These are phyloP conservation scores for Nymphalis urticae DNA, from an alignment of 2,888 invertebrate species.

Conservation along the genomic window DNA sequence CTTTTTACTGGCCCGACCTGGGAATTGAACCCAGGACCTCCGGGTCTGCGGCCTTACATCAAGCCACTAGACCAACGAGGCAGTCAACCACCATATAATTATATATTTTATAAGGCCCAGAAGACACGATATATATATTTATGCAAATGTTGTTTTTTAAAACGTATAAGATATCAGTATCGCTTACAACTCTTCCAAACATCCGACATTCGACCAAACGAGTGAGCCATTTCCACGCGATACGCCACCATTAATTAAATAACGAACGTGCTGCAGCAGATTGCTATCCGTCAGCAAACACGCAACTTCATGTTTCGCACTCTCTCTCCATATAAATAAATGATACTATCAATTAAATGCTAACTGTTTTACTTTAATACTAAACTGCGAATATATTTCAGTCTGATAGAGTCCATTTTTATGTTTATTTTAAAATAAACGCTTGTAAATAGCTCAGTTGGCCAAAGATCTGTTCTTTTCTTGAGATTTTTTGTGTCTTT, in stretches of 20 bases:
- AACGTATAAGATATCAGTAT: conserved; percentile 70
- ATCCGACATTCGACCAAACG: conserved; percentile 70
- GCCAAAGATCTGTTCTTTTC: too few species aligned
- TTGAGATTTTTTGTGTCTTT: too few species aligned
- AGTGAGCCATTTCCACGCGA: conserved; percentile 73
- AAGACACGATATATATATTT: background rate
- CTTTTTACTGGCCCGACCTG: too few species aligned
- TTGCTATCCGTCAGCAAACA: conserved; percentile 73
- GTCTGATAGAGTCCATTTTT: too few species aligned
- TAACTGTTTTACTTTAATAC: background rate
- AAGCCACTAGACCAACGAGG: too few species aligned
- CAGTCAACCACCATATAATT: too few species aligned
- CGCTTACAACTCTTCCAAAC: conserved; percentile 75
- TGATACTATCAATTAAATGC: conserved; percentile 9
- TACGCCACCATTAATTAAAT: conserved; percentile 72
- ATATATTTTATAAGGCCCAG: background rate
- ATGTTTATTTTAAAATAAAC: too few species aligned
- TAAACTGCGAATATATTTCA: background rate
- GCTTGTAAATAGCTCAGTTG: too few species aligned
- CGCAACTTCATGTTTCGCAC: conserved; percentile 60
- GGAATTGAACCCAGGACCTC: too few species aligned
- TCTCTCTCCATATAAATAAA: conserved; percentile 11
- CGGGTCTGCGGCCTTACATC: too few species aligned
- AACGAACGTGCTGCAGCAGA: conserved; percentile 58
- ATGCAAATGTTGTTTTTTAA: conserved; percentile 47